Evolutionary conservation across 2,888 invertebrate species (phyloP).

Genomic region (Chrysolina oricalcia): DNA sequence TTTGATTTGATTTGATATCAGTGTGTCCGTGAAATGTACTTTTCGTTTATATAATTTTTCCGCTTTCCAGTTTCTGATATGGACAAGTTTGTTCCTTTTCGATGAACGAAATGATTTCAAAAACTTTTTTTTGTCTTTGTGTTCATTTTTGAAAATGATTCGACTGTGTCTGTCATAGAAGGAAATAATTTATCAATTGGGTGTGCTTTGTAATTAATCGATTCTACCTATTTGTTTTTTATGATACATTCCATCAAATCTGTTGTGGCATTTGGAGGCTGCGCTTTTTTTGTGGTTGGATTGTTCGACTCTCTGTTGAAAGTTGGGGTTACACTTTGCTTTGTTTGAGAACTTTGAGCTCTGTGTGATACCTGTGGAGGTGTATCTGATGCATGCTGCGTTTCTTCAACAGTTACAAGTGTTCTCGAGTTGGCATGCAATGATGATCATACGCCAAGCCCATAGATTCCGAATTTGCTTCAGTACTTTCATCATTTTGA

Average conservation of each 20-base stretch:
- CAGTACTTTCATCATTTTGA: no score
- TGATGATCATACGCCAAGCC: conserved; percentile 17
- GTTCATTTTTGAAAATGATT: conserved; percentile 24
- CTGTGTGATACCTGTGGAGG: conserved; percentile 22
- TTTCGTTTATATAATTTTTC: no score
- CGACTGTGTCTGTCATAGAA: conserved; percentile 25
- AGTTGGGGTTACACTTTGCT: conserved; percentile 13
- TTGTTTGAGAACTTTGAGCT: conserved; percentile 23
- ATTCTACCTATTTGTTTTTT: conserved; percentile 18
- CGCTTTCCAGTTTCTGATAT: conserved; percentile 25
- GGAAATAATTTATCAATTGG: conserved; percentile 20
- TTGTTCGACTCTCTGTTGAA: conserved; percentile 11
- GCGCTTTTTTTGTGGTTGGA: conserved; percentile 12
- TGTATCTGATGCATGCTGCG: conserved; percentile 18
- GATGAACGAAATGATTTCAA: conserved; percentile 20
- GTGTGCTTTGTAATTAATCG: conserved; percentile 25
- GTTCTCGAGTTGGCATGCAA: conserved; percentile 18
- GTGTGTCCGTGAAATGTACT: no score
- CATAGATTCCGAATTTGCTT: no score
- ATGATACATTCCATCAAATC: conserved; percentile 19
- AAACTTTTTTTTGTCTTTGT: conserved; percentile 23
- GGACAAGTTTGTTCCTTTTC: conserved; percentile 4
- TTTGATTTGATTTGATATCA: no score
- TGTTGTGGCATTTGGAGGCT: conserved; percentile 23
- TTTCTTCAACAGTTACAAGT: conserved; percentile 18